Conservation (phyloP, 2,797 vertebrate species). For the Streptopelia turtur region DNA sequence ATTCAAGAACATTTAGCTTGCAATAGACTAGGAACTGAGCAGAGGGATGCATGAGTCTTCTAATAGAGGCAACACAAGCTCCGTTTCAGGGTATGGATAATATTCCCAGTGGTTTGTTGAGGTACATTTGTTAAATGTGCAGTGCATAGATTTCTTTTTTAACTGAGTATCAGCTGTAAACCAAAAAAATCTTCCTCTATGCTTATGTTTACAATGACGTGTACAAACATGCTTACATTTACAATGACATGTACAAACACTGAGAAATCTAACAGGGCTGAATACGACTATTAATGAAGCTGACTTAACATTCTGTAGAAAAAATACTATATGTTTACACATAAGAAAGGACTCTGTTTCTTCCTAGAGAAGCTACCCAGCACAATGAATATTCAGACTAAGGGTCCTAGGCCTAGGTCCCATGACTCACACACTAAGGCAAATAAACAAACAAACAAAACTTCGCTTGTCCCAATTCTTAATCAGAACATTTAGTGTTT, state of each 20-base stretch:
- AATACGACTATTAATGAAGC: rapidly evolving
- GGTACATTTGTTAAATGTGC: rapidly evolving
- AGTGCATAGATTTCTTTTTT: background rate
- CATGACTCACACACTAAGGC: background rate
- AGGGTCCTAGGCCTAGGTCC: background rate
- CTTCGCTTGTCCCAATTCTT: background rate
- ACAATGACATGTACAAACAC: background rate
- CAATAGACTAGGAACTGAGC: background rate
- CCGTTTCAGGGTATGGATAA: background rate
- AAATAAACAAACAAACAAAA: background rate
- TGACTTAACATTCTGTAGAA: background rate
- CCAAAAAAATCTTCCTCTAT: background rate
- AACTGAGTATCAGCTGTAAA: background rate
- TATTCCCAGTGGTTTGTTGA: background rate
- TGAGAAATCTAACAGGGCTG: background rate
- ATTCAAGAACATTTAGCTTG: background rate
- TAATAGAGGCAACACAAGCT: background rate
- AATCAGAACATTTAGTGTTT: background rate
- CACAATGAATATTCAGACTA: background rate
- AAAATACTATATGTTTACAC: background rate
- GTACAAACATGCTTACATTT: background rate
- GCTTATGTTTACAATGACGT: background rate
- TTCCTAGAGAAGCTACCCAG: background rate
- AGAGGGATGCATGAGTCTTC: background rate
- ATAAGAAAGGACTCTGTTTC: background rate